A percentile compares a stretch with the other conserved stretches of the same genome.
Conservation (phyloP, 2,797 vertebrate species). For the Trachurus trachurus region DNA sequence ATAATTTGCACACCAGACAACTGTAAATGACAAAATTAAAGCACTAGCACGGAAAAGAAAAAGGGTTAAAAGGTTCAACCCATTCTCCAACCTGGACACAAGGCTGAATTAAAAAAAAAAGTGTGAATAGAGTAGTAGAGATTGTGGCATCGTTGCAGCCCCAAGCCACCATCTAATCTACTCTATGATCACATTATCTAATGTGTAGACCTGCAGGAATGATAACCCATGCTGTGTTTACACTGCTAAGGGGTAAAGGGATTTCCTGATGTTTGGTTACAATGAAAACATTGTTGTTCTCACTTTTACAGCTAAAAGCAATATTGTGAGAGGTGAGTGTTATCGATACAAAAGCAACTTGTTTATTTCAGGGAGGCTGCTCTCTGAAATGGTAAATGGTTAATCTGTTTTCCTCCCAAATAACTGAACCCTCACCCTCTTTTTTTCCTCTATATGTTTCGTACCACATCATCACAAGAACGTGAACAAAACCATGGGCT, state of each 20-base stretch:
- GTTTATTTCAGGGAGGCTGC: constrained; percentile 4
- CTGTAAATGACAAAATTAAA: too few relatives aligned
- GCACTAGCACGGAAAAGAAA: too few relatives aligned
- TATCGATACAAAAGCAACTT: neutral
- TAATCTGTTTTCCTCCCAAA: neutral
- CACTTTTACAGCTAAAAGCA: neutral
- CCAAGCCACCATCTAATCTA: constrained; percentile 17
- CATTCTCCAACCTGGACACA: too few relatives aligned
- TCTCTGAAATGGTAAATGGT: neutral
- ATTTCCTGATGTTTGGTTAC: constrained; percentile 22
- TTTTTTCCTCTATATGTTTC: neutral
- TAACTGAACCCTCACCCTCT: neutral
- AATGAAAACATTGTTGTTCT: constrained; percentile 4
- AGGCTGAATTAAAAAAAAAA: too few relatives aligned
- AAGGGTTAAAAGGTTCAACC: too few relatives aligned
- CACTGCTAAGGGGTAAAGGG: constrained; percentile 19
- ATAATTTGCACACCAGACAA: too few relatives aligned
- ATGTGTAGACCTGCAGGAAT: constrained; percentile 15
- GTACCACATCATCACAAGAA: neutral
- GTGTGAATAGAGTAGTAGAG: too few relatives aligned
- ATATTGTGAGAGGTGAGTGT: neutral
- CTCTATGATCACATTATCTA: constrained; percentile 21
- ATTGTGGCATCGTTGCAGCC: neutral
- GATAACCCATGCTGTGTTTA: constrained; percentile 29
- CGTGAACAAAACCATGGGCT: neutral